Evolutionary conservation across 2,888 invertebrate genomes (phyloP).

Genomic region (Folsomia candida): DNA sequence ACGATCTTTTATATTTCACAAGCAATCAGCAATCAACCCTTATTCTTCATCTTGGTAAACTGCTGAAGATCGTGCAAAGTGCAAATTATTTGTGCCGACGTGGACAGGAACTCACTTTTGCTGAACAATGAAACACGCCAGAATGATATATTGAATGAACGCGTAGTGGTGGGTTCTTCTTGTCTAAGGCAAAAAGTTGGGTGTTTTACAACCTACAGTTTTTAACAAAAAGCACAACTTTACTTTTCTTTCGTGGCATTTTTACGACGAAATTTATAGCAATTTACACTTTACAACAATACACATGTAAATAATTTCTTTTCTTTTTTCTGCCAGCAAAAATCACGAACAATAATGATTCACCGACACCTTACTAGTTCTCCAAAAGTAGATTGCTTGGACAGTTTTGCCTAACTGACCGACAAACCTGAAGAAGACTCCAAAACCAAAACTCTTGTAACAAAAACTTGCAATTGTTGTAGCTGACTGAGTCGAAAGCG

Average conservation of each 20-base stretch:
- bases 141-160: background rate
- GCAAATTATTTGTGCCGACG: background rate
- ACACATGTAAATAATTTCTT: constrained; percentile 2
- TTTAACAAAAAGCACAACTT: background rate
- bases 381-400: background rate
- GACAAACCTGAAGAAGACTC: background rate
- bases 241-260: background rate
- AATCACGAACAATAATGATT: constrained; percentile 2
- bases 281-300: constrained; percentile 7
- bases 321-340: background rate
- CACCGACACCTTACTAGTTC: background rate
- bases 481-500: background rate
- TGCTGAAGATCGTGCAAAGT: background rate
- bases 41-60: background rate
- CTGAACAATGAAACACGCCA: background rate
- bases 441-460: background rate
- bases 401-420: constrained; percentile 5
- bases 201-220: background rate
- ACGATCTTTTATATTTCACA: background rate
- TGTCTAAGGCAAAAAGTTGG: background rate
- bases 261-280: background rate
- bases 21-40: background rate
- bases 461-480: background rate
- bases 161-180: background rate
- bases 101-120: background rate